Conservation (phyloP, 2,113 vertebrate genomes). For the Sorex araneus region DNA sequence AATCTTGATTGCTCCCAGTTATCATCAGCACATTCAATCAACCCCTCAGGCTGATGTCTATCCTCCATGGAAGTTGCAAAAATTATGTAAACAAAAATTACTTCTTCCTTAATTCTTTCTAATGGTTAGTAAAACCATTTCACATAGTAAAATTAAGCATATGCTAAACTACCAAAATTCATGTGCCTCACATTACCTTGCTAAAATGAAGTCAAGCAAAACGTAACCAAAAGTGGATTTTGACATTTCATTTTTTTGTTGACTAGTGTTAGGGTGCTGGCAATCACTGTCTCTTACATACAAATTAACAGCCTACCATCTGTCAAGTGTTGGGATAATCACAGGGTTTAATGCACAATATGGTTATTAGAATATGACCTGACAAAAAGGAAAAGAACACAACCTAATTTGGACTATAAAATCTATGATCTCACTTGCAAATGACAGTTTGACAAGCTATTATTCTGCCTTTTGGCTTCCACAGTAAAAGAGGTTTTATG, state of each 20-base stretch:
- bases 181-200: conserved; percentile 82
- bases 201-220: conserved; percentile 87
- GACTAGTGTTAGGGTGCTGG: conserved; percentile 83
- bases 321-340: conserved; percentile 92
- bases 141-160: conserved; percentile 79
- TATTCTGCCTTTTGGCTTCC: conserved; percentile 89
- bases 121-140: conserved; percentile 68
- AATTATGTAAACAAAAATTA: conserved; percentile 72
- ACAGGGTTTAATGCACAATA: conserved; percentile 91
- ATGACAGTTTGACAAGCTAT: conserved; percentile 91
- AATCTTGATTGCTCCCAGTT: conserved; percentile 2
- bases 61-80: conserved; percentile 46
- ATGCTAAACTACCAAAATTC: conserved; percentile 80
- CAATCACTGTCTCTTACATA: conserved; percentile 90
- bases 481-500: conserved; percentile 87
- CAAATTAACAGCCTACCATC: conserved; percentile 92
- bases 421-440: conserved; percentile 90
- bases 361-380: conserved; percentile 92
- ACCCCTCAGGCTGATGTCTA: conserved; percentile 37
- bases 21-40: conserved; percentile 34
- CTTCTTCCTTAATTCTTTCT: conserved; percentile 68
- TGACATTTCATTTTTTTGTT: conserved; percentile 90
- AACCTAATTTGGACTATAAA: conserved; percentile 91
- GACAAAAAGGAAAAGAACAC: conserved; percentile 90
- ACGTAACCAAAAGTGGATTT: conserved; percentile 84